Evolutionary conservation across 2,888 invertebrate genomes (phyloP).

Genomic region (Watsonalla binaria): DNA sequence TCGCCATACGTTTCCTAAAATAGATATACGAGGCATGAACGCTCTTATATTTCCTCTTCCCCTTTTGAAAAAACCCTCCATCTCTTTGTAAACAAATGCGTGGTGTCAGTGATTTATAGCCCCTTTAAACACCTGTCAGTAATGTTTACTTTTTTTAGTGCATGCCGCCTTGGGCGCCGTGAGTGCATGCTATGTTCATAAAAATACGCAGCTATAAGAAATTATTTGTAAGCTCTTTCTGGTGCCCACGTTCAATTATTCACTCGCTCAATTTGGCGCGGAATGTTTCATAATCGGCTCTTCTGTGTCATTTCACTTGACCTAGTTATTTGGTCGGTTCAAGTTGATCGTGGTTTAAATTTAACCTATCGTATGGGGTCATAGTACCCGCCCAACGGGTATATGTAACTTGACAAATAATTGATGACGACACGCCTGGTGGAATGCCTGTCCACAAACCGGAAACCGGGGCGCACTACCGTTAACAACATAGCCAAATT

Average conservation of each 20-base stretch:
- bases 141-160: conserved; percentile 19
- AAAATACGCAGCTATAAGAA: not conserved
- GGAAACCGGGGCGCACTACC: conserved; percentile 66
- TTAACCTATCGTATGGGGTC: conserved; percentile 19
- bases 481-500: conserved; percentile 44
- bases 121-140: conserved; percentile 25
- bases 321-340: conserved; percentile 26
- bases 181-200: not conserved
- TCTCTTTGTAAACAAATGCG: conserved; percentile 10
- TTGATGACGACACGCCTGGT: conserved; percentile 58
- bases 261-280: conserved; percentile 5
- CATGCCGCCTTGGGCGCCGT: conserved; percentile 1
- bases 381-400: conserved; percentile 26
- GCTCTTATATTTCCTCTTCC: conserved; percentile 28
- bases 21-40: conserved; percentile 40
- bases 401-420: conserved; percentile 53
- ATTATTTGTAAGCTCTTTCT: not conserved
- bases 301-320: conserved; percentile 17
- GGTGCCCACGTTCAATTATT: conserved; percentile 4
- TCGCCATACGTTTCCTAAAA: conserved; percentile 55
- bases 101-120: conserved; percentile 20
- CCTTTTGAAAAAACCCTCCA: conserved; percentile 23
- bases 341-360: conserved; percentile 21
- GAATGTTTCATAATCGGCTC: conserved; percentile 5
- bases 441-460: conserved; percentile 59